Evolutionary conservation across 2,797 vertebrate species (phyloP).

Genomic region (Phrynocephalus guinanensis): DNA sequence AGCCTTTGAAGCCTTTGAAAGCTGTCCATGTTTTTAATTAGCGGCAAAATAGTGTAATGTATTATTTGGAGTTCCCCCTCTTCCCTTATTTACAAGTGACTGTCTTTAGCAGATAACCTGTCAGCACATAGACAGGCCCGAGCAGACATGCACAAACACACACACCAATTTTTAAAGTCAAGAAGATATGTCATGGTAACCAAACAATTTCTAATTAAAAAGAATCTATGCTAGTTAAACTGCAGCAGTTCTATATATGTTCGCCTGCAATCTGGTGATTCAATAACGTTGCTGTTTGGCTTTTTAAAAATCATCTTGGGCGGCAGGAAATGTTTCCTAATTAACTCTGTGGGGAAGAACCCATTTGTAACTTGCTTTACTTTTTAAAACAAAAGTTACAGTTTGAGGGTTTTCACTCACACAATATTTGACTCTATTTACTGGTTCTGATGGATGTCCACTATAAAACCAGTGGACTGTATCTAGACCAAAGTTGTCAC

Average conservation of each 20-base stretch:
- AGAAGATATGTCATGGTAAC: constrained; percentile 47
- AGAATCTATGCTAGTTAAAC: constrained; percentile 41
- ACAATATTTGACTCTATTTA: background rate
- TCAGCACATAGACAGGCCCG: background rate
- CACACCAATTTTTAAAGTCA: constrained; percentile 26
- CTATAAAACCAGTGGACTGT: background rate
- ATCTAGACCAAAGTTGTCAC: background rate
- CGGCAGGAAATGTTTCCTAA: constrained; percentile 45
- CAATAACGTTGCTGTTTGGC: constrained; percentile 52
- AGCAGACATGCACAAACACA: too few species aligned
- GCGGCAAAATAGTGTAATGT: too few species aligned
- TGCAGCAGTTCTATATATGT: constrained; percentile 46
- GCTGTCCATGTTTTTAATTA: too few species aligned
- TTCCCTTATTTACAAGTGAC: background rate
- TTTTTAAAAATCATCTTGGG: too few species aligned
- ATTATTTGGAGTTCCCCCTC: too few species aligned
- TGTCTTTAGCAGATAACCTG: constrained; percentile 23
- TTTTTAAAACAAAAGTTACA: background rate
- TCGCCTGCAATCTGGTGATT: constrained; percentile 67
- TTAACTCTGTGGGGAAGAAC: constrained; percentile 59
- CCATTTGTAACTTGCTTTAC: constrained; percentile 43
- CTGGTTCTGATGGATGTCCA: background rate
- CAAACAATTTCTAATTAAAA: constrained; percentile 30
- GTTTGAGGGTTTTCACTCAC: background rate
- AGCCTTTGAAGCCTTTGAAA: too few species aligned